Evolutionary conservation across 2,888 invertebrate species (phyloP), one percentile per base, ranked within the genome.

Genomic region (Lamproptera curius): DNA sequence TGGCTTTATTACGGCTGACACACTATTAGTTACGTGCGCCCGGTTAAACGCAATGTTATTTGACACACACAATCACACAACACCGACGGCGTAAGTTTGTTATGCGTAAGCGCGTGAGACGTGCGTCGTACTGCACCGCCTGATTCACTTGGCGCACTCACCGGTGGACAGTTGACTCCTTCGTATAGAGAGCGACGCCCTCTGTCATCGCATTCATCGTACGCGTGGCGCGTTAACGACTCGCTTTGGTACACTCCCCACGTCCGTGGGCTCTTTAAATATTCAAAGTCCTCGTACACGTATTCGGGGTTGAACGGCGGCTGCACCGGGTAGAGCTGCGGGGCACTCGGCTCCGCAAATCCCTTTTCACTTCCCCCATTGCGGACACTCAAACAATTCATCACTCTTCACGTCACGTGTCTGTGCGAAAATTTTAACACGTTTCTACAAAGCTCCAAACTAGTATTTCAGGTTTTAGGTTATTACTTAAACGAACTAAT

Each of bases 151-250:
- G 67, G 56, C 67, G 67, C 75, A 84, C 85, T 86, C 83, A 82
- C 83, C 79, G 80, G 69, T 70, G 66, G 58, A 61, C 72, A 81
- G 75, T 83, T 80, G 67, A 85, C 85, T 70, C 84, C 85, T 72
- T 87, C 85, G 67, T 84, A 86, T 57, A 86, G 65, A 58, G 86
- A 85, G 54, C 70, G 70, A 56, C 81, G 79, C 61, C 71, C 72
- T 73, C 75, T 69, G 69, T 70, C 77, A 52, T 59, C 59, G 50
- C 61, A 57, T 50, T 63, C 66, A 62, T 68, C 66, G 44, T 56
- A 58, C 54, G 62, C 65, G 58, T 60, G 61, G 55, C 54, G 63
- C 56, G 55, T 50, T 53, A 66, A 59, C 49, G 61, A 53, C 54
- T 72, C 67, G 46, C 62, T 63, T 54, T 70, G 64, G 50, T 56